Base-by-base conservation (phyloP, 2,888 invertebrate species). In the Gastracanthus pulcherrimus region DNA sequence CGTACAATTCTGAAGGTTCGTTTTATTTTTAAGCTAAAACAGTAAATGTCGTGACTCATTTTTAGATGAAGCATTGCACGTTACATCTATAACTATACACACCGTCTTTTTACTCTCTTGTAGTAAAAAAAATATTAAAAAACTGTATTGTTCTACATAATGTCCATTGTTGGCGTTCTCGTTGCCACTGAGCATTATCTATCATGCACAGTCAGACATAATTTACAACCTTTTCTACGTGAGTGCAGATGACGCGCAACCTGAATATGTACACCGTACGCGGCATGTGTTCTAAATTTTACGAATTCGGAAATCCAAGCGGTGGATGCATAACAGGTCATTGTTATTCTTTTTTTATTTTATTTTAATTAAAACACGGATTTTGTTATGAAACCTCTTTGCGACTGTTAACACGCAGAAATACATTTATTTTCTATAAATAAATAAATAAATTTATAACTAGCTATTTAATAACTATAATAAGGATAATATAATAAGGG, bases 161-260 rank as follows among this genome's bases (percentile, higher is more conserved):
- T 38, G 70, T 51, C 48, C 38, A 64, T 64, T 71, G 71, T 71
- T 64, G 23, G 9, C 4, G 31, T 5, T 64, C 51, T 71, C 64
- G 55, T 36, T 23, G 23, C 51, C 29, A 26, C 58, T 41, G 74
- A 55, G 58, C 45, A 60, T 60, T 70, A 62, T 74, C 31, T 58
- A 74, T 80, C 58, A 34, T 41, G 34, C 26, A 23, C 51, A 48
- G 69, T 41, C 48, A 19, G 64, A 41, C 66, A 76, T 80, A 64
- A 70, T 55, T 75, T 64, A 70, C 45, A 64, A 41, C 0, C 51
- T 55, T 55, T 58, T 60, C 60, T 23, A 38, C 19, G 34, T 29
- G 45, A 48, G 26, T 75, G 75, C 75, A 45, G 75, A 70, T 70
- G 80, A 70, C 70, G 41, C 69, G 64, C 29, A 26, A 66, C 66